Conservation (phyloP, 2,888 invertebrate species). For the Tromatobia lineatoria region DNA sequence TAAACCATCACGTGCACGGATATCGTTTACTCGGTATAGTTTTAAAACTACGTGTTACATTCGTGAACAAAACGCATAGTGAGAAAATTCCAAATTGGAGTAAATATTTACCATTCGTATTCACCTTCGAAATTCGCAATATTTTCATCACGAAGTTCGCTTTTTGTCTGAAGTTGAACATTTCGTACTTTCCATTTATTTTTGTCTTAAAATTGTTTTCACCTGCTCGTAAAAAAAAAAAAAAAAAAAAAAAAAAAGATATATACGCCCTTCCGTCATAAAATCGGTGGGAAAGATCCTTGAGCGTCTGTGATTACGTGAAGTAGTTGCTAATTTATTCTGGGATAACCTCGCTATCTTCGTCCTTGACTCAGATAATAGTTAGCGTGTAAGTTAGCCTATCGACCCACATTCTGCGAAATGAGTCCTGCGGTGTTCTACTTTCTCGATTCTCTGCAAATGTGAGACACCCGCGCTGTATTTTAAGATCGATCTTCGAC, state of each 20-base stretch:
- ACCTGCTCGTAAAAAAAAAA: too few species aligned
- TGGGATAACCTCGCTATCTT: conserved; percentile 1
- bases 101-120: neutral
- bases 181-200: neutral
- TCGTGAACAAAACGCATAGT: conserved; percentile 1
- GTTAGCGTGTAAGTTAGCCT: neutral
- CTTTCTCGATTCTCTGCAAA: conserved; percentile 62
- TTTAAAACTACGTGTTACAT: neutral
- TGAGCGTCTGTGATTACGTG: neutral
- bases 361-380: conserved; percentile 27
- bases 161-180: too few species aligned
- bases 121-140: neutral
- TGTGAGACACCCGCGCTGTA: conserved; percentile 17
- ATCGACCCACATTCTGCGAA: conserved; percentile 55
- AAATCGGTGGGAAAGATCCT: conserved; percentile 20
- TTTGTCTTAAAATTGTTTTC: neutral
- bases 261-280: neutral
- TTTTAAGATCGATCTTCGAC: conserved; percentile 58
- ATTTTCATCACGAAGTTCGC: neutral
- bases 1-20: neutral
- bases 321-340: conserved; percentile 17
- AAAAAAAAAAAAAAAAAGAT: neutral
- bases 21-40: neutral
- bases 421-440: conserved; percentile 75
- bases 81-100: neutral